phyloP scores from a whole-genome alignment of 1,140 invertebrate species.

The Episyrphus balteatus region DNA sequence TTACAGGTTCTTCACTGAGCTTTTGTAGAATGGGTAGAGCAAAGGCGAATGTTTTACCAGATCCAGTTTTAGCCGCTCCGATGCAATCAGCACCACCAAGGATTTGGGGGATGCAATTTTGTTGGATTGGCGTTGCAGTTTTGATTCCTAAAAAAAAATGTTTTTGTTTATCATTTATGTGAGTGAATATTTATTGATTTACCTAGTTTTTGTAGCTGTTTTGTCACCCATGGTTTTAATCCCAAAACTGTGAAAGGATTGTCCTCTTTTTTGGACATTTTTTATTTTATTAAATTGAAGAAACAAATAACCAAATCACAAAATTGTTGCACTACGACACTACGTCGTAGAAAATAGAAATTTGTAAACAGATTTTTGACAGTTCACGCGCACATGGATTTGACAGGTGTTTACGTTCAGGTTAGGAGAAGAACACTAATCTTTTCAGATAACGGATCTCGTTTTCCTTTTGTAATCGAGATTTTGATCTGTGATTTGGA shows the following conservation, averaged over 20 bases:
- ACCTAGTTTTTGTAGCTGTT: slow-evolving; percentile 29
- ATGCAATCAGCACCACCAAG: slow-evolving; percentile 79
- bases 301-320: too few species aligned
- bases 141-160: slow-evolving; percentile 51
- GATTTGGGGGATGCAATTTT: slow-evolving; percentile 70
- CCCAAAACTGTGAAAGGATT: slow-evolving; percentile 27
- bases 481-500: too few species aligned
- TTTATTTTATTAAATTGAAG: neutral
- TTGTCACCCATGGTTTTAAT: slow-evolving; percentile 26
- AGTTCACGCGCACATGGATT: too few species aligned
- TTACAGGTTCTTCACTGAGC: slow-evolving; percentile 83
- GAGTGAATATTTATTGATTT: slow-evolving; percentile 1
- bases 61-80: slow-evolving; percentile 93
- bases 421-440: too few species aligned
- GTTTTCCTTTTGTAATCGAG: too few species aligned
- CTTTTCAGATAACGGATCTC: too few species aligned
- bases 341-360: too few species aligned
- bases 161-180: neutral
- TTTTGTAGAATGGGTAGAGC: slow-evolving; percentile 89
- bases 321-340: too few species aligned
- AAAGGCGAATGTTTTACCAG: slow-evolving; percentile 96
- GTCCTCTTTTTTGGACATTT: slow-evolving; percentile 7
- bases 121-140: slow-evolving; percentile 75
- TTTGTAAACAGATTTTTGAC: too few species aligned
- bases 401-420: too few species aligned